Conservation (phyloP, 2,113 vertebrate genomes). For the Dendrocopos noguchii region DNA sequence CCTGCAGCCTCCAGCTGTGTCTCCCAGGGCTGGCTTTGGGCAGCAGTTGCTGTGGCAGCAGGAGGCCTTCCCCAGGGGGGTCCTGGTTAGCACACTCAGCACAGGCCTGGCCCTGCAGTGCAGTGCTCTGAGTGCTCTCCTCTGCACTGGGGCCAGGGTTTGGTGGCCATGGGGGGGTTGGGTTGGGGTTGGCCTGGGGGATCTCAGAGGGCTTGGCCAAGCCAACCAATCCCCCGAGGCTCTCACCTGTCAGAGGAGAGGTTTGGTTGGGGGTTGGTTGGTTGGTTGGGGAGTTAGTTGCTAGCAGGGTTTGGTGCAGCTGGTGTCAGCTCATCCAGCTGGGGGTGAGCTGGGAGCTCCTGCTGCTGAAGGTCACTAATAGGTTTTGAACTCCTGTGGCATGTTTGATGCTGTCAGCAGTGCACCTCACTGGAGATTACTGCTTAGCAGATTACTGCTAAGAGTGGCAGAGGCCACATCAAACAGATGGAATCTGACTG, state of each 20-base stretch:
- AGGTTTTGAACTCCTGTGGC: not conserved
- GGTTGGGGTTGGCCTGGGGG: too few species aligned
- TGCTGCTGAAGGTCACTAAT: not conserved
- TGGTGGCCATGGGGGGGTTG: too few species aligned
- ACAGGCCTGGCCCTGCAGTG: not conserved
- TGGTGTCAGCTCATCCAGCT: not conserved
- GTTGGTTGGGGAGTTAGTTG: not conserved
- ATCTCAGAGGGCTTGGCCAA: too few species aligned
- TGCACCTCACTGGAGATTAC: not conserved
- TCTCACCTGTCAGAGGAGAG: not conserved
- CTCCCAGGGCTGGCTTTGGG: not conserved
- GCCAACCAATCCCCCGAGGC: too few species aligned
- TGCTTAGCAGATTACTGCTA: not conserved
- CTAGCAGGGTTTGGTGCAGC: not conserved
- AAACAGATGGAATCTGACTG: not conserved
- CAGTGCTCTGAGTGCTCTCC: not conserved
- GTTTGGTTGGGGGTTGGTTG: not conserved
- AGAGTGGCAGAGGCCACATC: not conserved
- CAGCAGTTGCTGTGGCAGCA: not conserved
- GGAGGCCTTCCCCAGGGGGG: not conserved
- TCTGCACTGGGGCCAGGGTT: not conserved
- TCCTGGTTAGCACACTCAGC: not conserved
- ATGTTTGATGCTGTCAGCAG: not conserved
- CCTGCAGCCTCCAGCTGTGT: not conserved
- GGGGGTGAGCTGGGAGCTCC: not conserved